A percentile compares a stretch with the other conserved stretches of the same genome.
Conservation (phyloP, 2,113 vertebrate species). For the Excalfactoria chinensis region DNA sequence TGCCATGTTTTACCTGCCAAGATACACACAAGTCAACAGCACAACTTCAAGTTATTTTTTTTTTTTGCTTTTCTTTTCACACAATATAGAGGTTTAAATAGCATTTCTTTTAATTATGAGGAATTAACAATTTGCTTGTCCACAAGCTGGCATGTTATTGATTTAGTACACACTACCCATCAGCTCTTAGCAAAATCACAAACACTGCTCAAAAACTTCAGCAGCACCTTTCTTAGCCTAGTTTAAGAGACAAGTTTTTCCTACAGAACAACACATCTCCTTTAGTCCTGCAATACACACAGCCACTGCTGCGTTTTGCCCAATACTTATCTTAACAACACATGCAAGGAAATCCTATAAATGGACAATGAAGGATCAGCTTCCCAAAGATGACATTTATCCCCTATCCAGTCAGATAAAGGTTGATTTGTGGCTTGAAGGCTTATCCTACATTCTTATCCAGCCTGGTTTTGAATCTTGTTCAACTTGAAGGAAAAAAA, state of each 20-base stretch:
- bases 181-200: not conserved
- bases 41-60: not conserved
- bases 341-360: not conserved
- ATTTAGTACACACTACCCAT: not conserved
- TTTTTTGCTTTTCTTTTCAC: not conserved
- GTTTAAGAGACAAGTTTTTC: not conserved
- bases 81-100: not conserved
- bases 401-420: slow-evolving; percentile 16
- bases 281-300: not conserved
- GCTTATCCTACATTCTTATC: not conserved
- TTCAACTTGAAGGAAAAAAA: not conserved
- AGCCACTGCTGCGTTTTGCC: not conserved
- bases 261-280: not conserved
- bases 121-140: not conserved
- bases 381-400: not conserved
- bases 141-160: not conserved
- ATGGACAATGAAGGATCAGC: not conserved
- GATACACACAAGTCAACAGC: not conserved
- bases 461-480: not conserved
- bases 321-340: not conserved
- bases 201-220: not conserved
- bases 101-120: not conserved
- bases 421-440: slow-evolving; percentile 26
- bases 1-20: not conserved
- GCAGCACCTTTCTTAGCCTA: not conserved